Percentiles rank a stretch among this genome's conserved stretches.
Evolutionary conservation across 2,797 vertebrate species (phyloP).

Genomic region (Bucorvus abyssinicus): DNA sequence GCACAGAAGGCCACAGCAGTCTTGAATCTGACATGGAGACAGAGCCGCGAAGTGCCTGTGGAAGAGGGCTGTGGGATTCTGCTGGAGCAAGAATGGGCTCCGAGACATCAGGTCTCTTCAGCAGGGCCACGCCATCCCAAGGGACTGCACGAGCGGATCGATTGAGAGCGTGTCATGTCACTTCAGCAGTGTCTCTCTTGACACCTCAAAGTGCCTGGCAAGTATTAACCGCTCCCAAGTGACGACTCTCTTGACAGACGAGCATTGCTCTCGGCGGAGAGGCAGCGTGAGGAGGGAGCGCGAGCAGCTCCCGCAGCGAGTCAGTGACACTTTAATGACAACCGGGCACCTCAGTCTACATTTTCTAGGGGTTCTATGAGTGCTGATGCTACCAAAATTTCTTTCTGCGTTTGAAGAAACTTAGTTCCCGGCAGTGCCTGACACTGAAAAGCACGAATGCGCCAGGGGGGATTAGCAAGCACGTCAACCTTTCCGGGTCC

Average conservation of each 20-base stretch:
- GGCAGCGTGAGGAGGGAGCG: background rate
- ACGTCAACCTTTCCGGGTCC: background rate
- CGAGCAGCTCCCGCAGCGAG: background rate
- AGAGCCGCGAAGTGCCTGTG: background rate
- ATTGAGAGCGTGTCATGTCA: background rate
- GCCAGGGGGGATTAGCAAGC: background rate
- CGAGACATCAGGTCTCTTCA: background rate
- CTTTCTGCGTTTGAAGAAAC: background rate
- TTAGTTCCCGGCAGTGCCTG: background rate
- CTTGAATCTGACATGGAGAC: background rate
- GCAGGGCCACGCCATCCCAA: fast-evolving
- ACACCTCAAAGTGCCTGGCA: background rate
- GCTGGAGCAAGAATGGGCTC: background rate
- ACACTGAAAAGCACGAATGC: background rate
- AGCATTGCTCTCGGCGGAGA: background rate
- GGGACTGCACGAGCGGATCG: fast-evolving
- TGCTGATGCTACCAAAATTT: background rate
- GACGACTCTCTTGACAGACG: background rate
- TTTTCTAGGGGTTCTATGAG: background rate
- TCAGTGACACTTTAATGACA: background rate
- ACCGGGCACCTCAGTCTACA: background rate
- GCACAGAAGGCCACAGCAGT: background rate
- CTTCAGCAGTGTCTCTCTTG: background rate
- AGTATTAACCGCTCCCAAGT: background rate
- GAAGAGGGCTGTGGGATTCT: background rate